A percentile compares a stretch with the other conserved stretches of the same genome.
These are phyloP conservation scores for Druceiella hillmani DNA, from an alignment of 2,888 invertebrate genomes.

Conservation along the genomic window DNA sequence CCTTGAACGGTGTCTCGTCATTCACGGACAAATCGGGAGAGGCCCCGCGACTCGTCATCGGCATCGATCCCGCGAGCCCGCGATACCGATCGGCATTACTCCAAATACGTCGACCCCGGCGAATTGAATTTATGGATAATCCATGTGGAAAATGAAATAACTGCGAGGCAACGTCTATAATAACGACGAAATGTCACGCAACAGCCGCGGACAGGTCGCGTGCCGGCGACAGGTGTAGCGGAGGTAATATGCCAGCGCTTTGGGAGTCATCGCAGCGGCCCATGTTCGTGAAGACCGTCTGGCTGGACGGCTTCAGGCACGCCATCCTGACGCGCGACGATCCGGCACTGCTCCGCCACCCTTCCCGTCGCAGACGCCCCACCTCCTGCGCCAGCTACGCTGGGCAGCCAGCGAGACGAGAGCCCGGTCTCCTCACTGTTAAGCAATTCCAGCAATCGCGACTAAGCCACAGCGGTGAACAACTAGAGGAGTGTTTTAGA, in stretches of 20 bases:
- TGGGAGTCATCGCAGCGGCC: slow-evolving; percentile 60
- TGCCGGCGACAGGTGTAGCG: slow-evolving; percentile 25
- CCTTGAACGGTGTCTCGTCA: too few species aligned
- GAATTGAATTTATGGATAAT: too few species aligned
- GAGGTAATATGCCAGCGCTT: slow-evolving; percentile 49
- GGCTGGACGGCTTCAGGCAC: slow-evolving; percentile 68
- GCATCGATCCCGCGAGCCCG: too few species aligned
- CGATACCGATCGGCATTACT: too few species aligned
- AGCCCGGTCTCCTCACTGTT: slow-evolving; percentile 12
- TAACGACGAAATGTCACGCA: slow-evolving; percentile 7
- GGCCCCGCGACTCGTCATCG: too few species aligned
- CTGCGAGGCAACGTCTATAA: background rate
- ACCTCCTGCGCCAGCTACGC: slow-evolving; percentile 35
- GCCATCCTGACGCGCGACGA: slow-evolving; percentile 63
- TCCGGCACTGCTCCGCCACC: slow-evolving; percentile 37
- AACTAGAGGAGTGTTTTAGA: slow-evolving; percentile 30
- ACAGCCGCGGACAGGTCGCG: slow-evolving; percentile 32
- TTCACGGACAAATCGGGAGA: too few species aligned
- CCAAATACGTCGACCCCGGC: too few species aligned
- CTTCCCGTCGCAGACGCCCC: slow-evolving; percentile 31
- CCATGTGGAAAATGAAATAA: background rate
- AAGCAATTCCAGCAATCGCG: slow-evolving; percentile 27
- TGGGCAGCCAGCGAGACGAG: slow-evolving; percentile 21
- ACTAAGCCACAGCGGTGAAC: slow-evolving; percentile 32
- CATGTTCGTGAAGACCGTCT: slow-evolving; percentile 58